Evolutionary conservation across 2,888 invertebrate genomes (phyloP), one percentile per base, ranked within the genome.

Genomic region (Smittia aterrima): DNA sequence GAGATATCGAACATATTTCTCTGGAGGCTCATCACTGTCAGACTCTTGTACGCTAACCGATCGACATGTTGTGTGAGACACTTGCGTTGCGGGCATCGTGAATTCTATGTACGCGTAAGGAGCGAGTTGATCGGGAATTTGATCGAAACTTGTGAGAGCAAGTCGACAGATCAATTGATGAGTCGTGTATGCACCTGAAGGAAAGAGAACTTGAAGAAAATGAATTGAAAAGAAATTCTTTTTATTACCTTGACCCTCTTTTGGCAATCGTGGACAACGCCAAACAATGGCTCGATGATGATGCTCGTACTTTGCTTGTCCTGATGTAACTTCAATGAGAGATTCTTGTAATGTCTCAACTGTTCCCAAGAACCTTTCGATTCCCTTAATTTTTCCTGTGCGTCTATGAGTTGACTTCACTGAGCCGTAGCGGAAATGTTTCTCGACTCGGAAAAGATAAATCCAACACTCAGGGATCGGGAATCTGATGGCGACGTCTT

Each of bases 401-500:
- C 92, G 88, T 77, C 90, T 86, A 83, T 93, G 93, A 18, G 96
- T 92, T 0, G 96, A 95, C 84, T 98, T 96, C 27, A 97, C 93
- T n/a, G 96, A 96, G 16, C 97, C 97, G 82, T 96, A 96, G 80
- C 96, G 89, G 83, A 98, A 98, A 83, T 98, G 95, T 81, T 97
- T 97, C 84, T 99, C 99, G 62, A 97, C 96, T 76, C 99, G 89
- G 85, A 99, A 99, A 80, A 98, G 86, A 84, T 99, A 99, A 80
- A 99, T 98, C 99, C 99, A 99, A 81, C 95, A 94, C 84, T 99
- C 98, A 20, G 99, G 99, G 79, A 99, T 95, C 13, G 98, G 98
- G 83, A 99, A 94, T 74, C 95, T 87, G 74, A 99, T 92, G 83
- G 93, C 91, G 32, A 99, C 98, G 84, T 99, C 98, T 84, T 98